phyloP scores from a whole-genome alignment of 2,113 vertebrate genomes.

The Cephalophus harveyi region DNA sequence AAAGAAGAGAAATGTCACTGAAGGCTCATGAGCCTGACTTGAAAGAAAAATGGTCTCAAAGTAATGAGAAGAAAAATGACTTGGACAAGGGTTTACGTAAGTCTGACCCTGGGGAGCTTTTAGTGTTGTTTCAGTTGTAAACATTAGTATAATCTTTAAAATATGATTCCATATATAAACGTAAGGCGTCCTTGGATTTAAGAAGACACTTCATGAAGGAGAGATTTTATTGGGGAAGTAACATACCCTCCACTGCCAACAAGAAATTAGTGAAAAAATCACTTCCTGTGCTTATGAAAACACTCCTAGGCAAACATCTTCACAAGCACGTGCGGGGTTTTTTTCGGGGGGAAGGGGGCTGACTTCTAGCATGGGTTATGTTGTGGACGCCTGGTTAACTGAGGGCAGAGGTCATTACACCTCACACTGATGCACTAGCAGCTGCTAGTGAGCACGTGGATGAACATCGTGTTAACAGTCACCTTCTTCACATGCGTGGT shows the following conservation, averaged over 20 bases:
- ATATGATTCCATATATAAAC: not conserved
- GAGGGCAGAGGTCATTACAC: not conserved
- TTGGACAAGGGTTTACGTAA: not conserved
- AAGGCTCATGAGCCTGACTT: not conserved
- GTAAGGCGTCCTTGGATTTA: not conserved
- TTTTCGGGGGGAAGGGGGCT: not conserved
- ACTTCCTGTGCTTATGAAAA: not conserved
- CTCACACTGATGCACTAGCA: not conserved
- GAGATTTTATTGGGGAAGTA: not conserved
- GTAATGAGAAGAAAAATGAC: not conserved
- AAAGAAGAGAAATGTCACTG: not conserved
- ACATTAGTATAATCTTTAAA: not conserved
- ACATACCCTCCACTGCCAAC: not conserved
- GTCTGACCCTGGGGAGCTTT: not conserved
- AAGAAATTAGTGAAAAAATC: not conserved
- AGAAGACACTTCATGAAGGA: not conserved
- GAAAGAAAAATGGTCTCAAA: not conserved
- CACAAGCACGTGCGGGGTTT: rapidly evolving
- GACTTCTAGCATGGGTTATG: not conserved
- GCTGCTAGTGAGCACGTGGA: not conserved
- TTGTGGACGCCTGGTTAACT: not conserved
- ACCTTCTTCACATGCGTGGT: not conserved
- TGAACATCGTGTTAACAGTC: not conserved
- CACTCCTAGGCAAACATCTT: not conserved
- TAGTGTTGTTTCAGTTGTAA: not conserved